phyloP scores from a whole-genome alignment of 2,113 vertebrate species.

The Arenaria interpres region DNA sequence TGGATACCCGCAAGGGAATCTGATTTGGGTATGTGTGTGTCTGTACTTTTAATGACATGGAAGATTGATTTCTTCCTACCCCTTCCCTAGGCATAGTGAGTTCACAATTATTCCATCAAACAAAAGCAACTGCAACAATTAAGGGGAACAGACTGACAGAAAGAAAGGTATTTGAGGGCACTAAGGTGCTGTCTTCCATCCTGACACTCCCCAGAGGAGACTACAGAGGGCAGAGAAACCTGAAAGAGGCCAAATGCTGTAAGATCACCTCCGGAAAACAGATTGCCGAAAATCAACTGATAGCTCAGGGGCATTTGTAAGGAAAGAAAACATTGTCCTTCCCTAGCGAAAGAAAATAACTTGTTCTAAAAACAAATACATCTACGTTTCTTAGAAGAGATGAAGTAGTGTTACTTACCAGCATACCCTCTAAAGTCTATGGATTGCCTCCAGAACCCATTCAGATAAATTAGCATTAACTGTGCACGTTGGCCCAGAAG shows the following conservation, averaged over 20 bases:
- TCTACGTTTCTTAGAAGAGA: background rate
- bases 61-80: slow-evolving; percentile 40
- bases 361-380: background rate
- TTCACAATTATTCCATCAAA: slow-evolving; percentile 3
- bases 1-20: background rate
- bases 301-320: background rate
- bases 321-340: background rate
- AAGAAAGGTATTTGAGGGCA: background rate
- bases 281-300: background rate
- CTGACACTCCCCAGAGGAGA: background rate
- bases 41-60: background rate
- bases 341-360: background rate
- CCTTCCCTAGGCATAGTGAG: background rate
- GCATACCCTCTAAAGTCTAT: background rate
- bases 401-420: background rate
- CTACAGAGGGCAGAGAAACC: background rate
- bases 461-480: background rate
- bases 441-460: background rate
- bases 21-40: background rate
- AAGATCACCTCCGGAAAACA: background rate
- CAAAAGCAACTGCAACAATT: background rate
- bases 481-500: background rate
- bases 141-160: background rate
- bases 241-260: background rate
- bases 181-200: background rate